Base-by-base conservation (phyloP, 2,888 invertebrate species). In the Itoplectis maculator region DNA sequence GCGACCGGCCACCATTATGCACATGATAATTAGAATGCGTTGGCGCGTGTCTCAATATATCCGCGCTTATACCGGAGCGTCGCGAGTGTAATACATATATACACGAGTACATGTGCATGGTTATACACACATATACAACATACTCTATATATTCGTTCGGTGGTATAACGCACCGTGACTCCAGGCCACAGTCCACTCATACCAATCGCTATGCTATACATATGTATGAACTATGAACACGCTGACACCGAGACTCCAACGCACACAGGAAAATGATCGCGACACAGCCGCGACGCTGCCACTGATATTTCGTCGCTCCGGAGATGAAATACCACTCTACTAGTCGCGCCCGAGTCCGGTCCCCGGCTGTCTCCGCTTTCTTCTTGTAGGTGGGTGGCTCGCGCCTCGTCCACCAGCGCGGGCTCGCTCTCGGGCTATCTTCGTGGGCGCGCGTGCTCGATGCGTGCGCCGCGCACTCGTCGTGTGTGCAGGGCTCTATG, bases 11-110 rank as follows among this genome's bases (percentile, higher is more conserved):
- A 92, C 91, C 92, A 92, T 92, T 92, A 92, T 92, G 91, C 92
- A 91, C 92, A 92, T 92, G 92, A 92, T 92, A 92, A 93, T 93
- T 93, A 92, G 92, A 92, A 92, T 92, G 92, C 92, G 92, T 92
- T 92, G 91, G 92, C 92, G 92, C 92, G 92, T 92, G 91, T 92
- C 92, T 92, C 92, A 92, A 92, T 92, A 92, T 92, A 92, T 92
- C 91, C 89, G 88, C 89, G 88, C 89, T 88, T 81, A 72, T 66
- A 77, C 66, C 72, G 18, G 42, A 73, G 42, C 42, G 20, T 35
- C 49, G 15, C 23, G 45, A 8, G 40, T 54, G 29, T 11, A 29
- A n/a, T 23, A 69, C 18, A 68, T 23, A 63, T 47, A 74, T 45
- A 8, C 18, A 40, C 29, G 29, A n/a, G n/a, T n/a, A n/a, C n/a